Evolutionary conservation across 1,140 invertebrate species (phyloP).

Genomic region (Tetramorium alpestre): DNA sequence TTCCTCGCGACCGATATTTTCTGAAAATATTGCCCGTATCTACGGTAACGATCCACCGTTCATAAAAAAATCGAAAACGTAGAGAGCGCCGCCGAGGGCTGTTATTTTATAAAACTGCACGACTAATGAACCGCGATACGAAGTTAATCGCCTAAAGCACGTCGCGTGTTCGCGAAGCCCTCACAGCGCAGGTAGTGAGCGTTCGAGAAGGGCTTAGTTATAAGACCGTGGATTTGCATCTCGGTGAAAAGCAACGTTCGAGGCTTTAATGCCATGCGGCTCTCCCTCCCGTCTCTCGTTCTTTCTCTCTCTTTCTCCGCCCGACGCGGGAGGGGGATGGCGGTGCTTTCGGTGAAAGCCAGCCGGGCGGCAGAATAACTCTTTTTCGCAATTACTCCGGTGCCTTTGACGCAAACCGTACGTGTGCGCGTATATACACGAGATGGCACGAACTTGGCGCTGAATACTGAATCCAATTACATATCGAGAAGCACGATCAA

Average conservation of each 20-base stretch:
- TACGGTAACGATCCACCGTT: conserved; percentile 21
- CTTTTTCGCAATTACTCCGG: conserved; percentile 69
- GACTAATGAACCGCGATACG: conserved; percentile 52
- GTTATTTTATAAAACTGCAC: conserved; percentile 53
- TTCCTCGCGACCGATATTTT: conserved; percentile 18
- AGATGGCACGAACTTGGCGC: conserved; percentile 9
- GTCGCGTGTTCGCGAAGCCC: conserved; percentile 36
- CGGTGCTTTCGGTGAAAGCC: conserved; percentile 64
- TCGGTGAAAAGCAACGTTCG: conserved; percentile 65
- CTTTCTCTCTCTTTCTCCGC: neutral
- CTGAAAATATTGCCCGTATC: conserved; percentile 47
- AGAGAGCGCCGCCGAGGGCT: neutral
- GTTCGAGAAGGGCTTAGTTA: conserved; percentile 56
- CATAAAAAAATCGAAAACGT: conserved; percentile 54
- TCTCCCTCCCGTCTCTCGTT: neutral
- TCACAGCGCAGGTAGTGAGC: neutral
- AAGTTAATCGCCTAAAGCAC: conserved; percentile 44
- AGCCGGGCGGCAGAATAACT: conserved; percentile 66
- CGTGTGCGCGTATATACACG: neutral
- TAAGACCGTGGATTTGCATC: conserved; percentile 68
- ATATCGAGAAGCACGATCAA: conserved; percentile 9
- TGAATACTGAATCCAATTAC: conserved; percentile 19
- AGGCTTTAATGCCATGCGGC: conserved; percentile 44
- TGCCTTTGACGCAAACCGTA: conserved; percentile 51
- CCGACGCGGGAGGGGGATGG: neutral